These are phyloP conservation scores for Gasteruption jaculator DNA, from an alignment of 2,888 invertebrate species.

Conservation along the genomic window DNA sequence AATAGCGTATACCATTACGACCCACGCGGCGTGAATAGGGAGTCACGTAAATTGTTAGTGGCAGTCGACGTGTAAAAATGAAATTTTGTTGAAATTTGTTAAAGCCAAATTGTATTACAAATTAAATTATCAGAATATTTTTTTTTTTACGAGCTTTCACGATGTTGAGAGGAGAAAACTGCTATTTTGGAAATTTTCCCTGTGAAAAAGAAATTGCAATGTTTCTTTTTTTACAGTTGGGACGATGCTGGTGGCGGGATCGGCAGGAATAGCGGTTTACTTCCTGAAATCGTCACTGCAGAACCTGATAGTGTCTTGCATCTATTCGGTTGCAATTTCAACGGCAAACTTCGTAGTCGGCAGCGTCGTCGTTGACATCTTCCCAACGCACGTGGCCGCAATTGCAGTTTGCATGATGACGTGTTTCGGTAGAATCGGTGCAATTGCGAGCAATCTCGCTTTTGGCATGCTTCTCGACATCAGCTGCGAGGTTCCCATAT, in stretches of 20 bases:
- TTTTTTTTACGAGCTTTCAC: too few relatives aligned
- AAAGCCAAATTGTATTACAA: too few relatives aligned
- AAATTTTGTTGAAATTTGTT: too few relatives aligned
- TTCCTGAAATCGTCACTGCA: constrained; percentile 58
- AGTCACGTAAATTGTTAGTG: too few relatives aligned
- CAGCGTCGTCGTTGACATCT: constrained; percentile 47
- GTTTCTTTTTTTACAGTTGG: constrained; percentile 33
- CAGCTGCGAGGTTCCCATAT: constrained; percentile 62
- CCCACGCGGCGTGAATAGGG: too few relatives aligned
- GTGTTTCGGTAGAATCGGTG: constrained; percentile 63
- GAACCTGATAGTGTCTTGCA: constrained; percentile 57
- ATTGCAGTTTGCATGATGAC: constrained; percentile 64
- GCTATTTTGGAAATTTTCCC: constrained; percentile 2
- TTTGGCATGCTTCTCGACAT: constrained; percentile 63
- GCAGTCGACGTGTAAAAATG: too few relatives aligned
- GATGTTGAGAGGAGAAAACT: too few relatives aligned
- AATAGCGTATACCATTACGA: too few relatives aligned
- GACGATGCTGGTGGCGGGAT: constrained; percentile 54
- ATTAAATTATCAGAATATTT: too few relatives aligned
- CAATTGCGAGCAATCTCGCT: constrained; percentile 62
- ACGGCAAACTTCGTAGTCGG: constrained; percentile 52
- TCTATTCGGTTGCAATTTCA: constrained; percentile 54
- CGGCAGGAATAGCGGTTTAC: constrained; percentile 60
- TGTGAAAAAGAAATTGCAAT: neutral
- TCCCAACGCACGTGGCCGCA: constrained; percentile 55